Evolutionary conservation across 1,140 invertebrate genomes (phyloP), one percentile per base, ranked within the genome.

Genomic region (Delia radicum): DNA sequence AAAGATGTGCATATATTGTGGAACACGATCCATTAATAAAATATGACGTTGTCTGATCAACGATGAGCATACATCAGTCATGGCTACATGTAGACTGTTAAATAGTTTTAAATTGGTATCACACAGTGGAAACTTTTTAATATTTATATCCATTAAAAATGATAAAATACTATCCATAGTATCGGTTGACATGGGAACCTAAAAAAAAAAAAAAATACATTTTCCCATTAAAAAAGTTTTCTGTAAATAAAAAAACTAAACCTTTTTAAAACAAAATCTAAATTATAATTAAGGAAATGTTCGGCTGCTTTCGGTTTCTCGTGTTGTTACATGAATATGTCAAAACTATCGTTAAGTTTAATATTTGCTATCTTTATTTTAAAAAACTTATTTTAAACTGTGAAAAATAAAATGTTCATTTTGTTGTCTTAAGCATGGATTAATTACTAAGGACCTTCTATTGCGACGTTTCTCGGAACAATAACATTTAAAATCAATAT

Each of bases 101-200:
- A 86, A 85, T n/a, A 78, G 63, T 29, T 33, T 4, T 73, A 79
- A 77, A 29, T 74, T 79, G 10, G 80, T 80, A 37, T 82, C 80
- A n/a, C 74, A 29, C 0, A 77, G 15, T 1, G 80, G 76, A 24
- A 78, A 78, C 0, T 80, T 77, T 46, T 83, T 83, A 15, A 86
- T 84, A 48, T 85, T 80, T 15, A 86, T 75, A 21, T 85, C 78
- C 65, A 84, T 15, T 76, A 86, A 75, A 61, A 77, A 81, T 61
- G 74, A 76, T 0, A 86, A 63, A 15, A 86, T 77, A 21, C 79
- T 79, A 42, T 86, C 85, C 12, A 86, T 55, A 0, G 82, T 80
- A 29, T 86, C 83, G 0, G 78, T 78, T 0, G 81, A 83, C 8
- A 86, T 61, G 0, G 81, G 81, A 6, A 78, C 73, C 76, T 78